Base-by-base conservation (phyloP, 2,797 vertebrate genomes). In the Arctocebus calabarensis region DNA sequence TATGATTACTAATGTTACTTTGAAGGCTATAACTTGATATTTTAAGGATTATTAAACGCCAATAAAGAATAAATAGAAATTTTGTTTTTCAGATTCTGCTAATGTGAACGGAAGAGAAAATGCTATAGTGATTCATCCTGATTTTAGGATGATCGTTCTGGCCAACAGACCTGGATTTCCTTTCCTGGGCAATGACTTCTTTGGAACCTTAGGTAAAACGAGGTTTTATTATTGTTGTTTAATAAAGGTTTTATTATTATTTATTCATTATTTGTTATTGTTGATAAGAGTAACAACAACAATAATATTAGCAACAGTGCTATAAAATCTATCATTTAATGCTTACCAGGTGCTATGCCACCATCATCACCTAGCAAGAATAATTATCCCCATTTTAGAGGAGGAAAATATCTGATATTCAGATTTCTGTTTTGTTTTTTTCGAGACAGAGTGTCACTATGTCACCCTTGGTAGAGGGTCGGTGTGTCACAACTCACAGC, bases 151-250 rank as follows among this genome's bases (percentile, higher is more conserved):
- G 99, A 98, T 99, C 12, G 99, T 99, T 90, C 98, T 99, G 95
- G 99, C 99, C 68, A 99, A 99, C 96, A 98, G 99, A 94, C 99
- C 99, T 34, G 99, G 99, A 27, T 99, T 99, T 98, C 99, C 99
- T 74, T 99, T 99, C 98, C 97, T 99, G 97, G 99, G 99, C 83
- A 99, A 99, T 90, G 99, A 99, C 98, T 99, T 99, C 97, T 99
- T 99, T 96, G 99, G 99, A 92, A 99, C 99, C 25, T 98, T 99
- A 98, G 99, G 99, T 99, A 99, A 98, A 90, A 95, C 48, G 14
- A 52, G 13, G 48, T 14, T 52, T 52, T 52, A 52, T 52, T 52
- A 16, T 52, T 52, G 14, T 52, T 16, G 48, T 52, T 52, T 52
- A 52, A 52, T 16, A 52, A 14, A 52, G 48, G 48, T 52, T 52